phyloP scores from a whole-genome alignment of 1,140 invertebrate genomes.

The Penaeus indicus region DNA sequence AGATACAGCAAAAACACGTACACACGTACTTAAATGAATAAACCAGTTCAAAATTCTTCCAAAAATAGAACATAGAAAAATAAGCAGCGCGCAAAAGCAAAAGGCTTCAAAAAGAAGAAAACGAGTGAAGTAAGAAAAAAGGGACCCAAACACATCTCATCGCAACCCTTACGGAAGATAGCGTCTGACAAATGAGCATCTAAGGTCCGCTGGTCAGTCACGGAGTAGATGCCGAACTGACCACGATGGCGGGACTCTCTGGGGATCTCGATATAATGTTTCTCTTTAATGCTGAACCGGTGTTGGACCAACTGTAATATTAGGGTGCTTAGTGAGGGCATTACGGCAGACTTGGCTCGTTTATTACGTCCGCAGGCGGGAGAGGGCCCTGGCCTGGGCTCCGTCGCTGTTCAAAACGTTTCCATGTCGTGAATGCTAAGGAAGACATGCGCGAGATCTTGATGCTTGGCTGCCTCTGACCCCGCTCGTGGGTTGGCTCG shows the following conservation, averaged over 20 bases:
- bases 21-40: too few species aligned
- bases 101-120: background rate
- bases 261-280: slow-evolving; percentile 55
- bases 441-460: slow-evolving; percentile 15
- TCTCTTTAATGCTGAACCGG: slow-evolving; percentile 57
- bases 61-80: too few species aligned
- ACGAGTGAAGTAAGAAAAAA: background rate
- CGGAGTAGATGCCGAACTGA: slow-evolving; percentile 42
- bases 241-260: slow-evolving; percentile 36
- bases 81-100: too few species aligned
- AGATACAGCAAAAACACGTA: too few species aligned
- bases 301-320: slow-evolving; percentile 62
- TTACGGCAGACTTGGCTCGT: slow-evolving; percentile 51
- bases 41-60: too few species aligned
- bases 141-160: background rate
- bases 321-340: slow-evolving; percentile 60
- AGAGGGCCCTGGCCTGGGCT: background rate
- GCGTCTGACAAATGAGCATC: slow-evolving; percentile 47
- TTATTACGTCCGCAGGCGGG: slow-evolving; percentile 37
- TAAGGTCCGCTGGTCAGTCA: slow-evolving; percentile 45
- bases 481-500: background rate
- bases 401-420: slow-evolving; percentile 40
- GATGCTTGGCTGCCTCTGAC: background rate
- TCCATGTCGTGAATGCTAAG: slow-evolving; percentile 27
- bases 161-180: slow-evolving; percentile 17